These are phyloP conservation scores for Falco novaeseelandiae DNA, from an alignment of 2,797 vertebrate genomes.

Conservation along the genomic window DNA sequence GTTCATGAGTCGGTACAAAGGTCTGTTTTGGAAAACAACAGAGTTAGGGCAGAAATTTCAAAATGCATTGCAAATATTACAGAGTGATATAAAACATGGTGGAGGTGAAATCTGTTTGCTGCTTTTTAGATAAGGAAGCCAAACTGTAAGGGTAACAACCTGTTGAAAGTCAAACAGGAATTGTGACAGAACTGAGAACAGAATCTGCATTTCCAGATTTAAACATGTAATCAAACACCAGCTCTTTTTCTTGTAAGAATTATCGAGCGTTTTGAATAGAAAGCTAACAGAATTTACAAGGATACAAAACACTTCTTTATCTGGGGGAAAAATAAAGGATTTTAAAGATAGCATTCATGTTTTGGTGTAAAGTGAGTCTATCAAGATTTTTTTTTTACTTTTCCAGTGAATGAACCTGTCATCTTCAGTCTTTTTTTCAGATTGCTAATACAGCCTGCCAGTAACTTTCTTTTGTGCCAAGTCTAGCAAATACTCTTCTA, in stretches of 20 bases:
- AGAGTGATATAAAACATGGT: background rate
- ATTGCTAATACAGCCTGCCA: background rate
- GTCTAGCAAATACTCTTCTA: background rate
- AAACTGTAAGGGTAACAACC: background rate
- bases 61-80: background rate
- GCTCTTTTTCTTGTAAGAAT: background rate
- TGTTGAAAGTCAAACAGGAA: background rate
- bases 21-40: background rate
- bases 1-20: background rate
- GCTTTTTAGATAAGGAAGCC: background rate
- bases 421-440: background rate
- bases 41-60: background rate
- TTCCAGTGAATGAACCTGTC: background rate
- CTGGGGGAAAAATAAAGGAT: accelerated
- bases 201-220: background rate
- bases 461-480: background rate
- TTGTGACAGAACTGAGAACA: background rate
- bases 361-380: background rate
- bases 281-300: background rate
- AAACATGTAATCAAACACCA: background rate
- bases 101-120: background rate
- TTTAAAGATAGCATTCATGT: background rate
- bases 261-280: background rate
- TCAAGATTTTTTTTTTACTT: background rate
- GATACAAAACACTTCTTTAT: background rate